Evolutionary conservation across 2,797 vertebrate genomes (phyloP).

Genomic region (Sphenopsis melanotis): DNA sequence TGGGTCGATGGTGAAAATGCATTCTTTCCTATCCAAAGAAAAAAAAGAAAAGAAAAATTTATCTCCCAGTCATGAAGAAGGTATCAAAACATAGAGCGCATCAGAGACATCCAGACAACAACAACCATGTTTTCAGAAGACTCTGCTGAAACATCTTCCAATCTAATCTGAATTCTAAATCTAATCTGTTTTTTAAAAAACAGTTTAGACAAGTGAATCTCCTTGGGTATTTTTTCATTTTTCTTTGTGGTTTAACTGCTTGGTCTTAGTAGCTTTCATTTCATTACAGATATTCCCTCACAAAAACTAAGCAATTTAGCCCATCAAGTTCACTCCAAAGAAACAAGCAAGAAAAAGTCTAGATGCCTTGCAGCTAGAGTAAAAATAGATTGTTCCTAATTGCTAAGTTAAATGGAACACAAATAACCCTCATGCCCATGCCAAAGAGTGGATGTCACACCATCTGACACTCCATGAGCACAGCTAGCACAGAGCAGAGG

Average conservation of each 20-base stretch:
- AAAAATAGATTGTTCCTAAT: constrained; percentile 28
- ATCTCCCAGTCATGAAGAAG: constrained; percentile 13
- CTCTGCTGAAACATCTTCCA: neutral
- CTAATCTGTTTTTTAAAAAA: neutral
- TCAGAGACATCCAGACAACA: constrained; percentile 5
- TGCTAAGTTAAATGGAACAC: constrained; percentile 20
- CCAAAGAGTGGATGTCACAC: neutral
- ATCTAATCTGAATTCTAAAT: neutral
- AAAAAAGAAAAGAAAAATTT: constrained; percentile 48
- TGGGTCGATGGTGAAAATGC: constrained; percentile 87
- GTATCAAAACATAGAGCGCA: constrained; percentile 19
- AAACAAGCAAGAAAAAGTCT: neutral
- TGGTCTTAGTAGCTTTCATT: neutral
- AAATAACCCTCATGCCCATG: neutral
- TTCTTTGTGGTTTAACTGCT: neutral
- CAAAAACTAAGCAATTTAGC: constrained; percentile 8
- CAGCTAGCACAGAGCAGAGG: neutral
- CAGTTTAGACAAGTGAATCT: neutral
- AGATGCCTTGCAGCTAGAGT: neutral
- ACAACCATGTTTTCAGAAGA: constrained; percentile 15
- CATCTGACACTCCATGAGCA: neutral
- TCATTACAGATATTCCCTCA: neutral
- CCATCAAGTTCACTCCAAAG: constrained; percentile 21
- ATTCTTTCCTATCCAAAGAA: constrained; percentile 83
- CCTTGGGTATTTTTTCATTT: neutral